These are phyloP conservation scores for Drosophila pectinifera DNA, from an alignment of 1,140 invertebrate genomes.

Conservation along the genomic window DNA sequence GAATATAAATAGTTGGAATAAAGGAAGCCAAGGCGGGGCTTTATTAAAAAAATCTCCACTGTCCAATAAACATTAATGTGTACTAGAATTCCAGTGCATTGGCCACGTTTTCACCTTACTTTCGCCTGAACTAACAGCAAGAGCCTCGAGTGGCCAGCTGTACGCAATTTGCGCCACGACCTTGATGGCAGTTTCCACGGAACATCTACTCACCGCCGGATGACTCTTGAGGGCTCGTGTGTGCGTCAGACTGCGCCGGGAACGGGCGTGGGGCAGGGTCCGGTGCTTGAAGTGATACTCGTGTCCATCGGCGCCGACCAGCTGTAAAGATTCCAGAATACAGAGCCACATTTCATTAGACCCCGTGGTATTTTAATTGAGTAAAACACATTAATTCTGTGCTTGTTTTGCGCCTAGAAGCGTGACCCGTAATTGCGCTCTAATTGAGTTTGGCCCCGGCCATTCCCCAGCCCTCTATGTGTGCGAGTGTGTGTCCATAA, in stretches of 20 bases:
- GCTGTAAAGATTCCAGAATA: slow-evolving; percentile 64
- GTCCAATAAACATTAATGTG: background rate
- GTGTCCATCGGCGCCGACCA: slow-evolving; percentile 93
- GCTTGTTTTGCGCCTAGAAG: slow-evolving; percentile 46
- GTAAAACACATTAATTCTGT: slow-evolving; percentile 67
- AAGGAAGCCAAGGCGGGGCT: no score
- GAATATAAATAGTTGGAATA: no score
- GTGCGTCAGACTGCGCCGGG: slow-evolving; percentile 93
- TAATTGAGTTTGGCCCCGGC: slow-evolving; percentile 65
- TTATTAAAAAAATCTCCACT: background rate
- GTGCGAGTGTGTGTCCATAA: slow-evolving; percentile 46
- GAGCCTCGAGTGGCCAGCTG: slow-evolving; percentile 3
- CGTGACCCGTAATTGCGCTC: slow-evolving; percentile 67
- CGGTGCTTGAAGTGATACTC: slow-evolving; percentile 97
- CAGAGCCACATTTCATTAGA: slow-evolving; percentile 56
- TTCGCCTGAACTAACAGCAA: slow-evolving; percentile 5
- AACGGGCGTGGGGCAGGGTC: slow-evolving; percentile 93
- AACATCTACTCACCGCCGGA: slow-evolving; percentile 91
- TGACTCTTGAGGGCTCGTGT: slow-evolving; percentile 94
- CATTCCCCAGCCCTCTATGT: slow-evolving; percentile 11
- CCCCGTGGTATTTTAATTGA: slow-evolving; percentile 64
- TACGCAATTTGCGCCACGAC: background rate
- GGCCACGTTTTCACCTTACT: slow-evolving; percentile 17
- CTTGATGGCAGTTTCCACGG: slow-evolving; percentile 18
- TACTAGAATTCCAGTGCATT: slow-evolving; percentile 3